Base-by-base conservation (phyloP, 2,797 vertebrate genomes). In the Notoglanidium macrostoma region DNA sequence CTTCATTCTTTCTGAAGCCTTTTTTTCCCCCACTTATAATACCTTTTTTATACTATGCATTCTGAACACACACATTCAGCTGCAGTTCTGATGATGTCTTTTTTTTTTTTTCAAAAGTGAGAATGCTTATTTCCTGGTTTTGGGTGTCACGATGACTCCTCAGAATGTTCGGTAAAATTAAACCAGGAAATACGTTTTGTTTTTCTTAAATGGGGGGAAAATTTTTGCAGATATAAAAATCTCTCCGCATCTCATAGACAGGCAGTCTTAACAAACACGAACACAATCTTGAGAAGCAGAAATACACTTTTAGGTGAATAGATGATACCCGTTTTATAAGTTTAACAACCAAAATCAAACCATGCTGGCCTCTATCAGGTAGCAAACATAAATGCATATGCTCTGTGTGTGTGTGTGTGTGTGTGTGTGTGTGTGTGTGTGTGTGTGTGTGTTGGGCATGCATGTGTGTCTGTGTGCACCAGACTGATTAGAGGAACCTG, bases 401-500 rank as follows among this genome's bases (percentile, higher is more conserved):
- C 29, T 35, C 0, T 11, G 9, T 21, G 49, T 55, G n/a, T 44
- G 54, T 35, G 76, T 54, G 49, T 32, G 74, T 54, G 74, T 32
- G 74, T 32, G 14, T 19, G 46, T 21, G 74, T 32, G 74, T n/a
- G 46, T 7, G 44, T 26, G 40, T 11, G 70, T 5, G 21, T 6
- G 1, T 2, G 44, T 19, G 67, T n/a, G 61, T 65, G 40, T 80
- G 32, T 61, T 59, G 54, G 6, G 40, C 54, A 14, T 79, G 77
- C 32, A 12, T 79, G 54, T 23, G 74, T 77, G 74, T 19, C 17
- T 78, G 49, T 77, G 74, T 35, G 29, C 51, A 78, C 8, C 8
- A 55, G 74, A 78, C 49, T 77, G 74, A 54, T 77, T 54, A 77
- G 49, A 54, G n/a, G 74, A 77, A 77, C n/a, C 46, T 0, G 32